Base-by-base conservation (phyloP, 2,113 vertebrate species). In the Callospermophilus lateralis region DNA sequence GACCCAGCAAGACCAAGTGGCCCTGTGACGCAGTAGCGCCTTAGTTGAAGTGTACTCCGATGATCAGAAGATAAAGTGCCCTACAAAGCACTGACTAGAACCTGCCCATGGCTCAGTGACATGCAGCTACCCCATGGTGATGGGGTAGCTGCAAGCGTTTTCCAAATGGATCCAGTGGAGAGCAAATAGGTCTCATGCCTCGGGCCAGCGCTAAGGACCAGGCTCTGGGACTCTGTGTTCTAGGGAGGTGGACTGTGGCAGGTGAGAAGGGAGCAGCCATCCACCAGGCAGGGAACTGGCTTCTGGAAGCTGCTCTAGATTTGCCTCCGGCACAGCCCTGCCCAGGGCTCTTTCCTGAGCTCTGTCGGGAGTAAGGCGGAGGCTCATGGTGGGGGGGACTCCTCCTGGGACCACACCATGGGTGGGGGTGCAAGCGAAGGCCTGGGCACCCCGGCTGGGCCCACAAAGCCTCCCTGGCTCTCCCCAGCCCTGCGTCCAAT, bases 321-420 rank as follows among this genome's bases (percentile, higher is more conserved):
- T 8, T 65, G 11, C 26, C 10, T 30, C 72, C 30, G 0, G 4
- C 28, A 16, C 8, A 32, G 3, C 45, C n/a, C 51, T 8, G 1
- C 16, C 20, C n/a, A 0, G 8, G 8, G 10, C 11, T 4, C 6
- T 55, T 6, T 42, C 77, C 67, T 16, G 39, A 68, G 8, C 26
- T 4, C n/a, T 51, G 42, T 76, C 80, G n/a, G 7, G 12, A 74
- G 16, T 7, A 5, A 19, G 22, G 53, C 2, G 3, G 19, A 26
- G n/a, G 28, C 17, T 51, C 55, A 76, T 37, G 15, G 53, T 28
- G n/a, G 26, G 53, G 3, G 68, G 9, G 26, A 26, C 30, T 24
- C 55, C 34, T 20, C 16, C 8, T 45, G n/a, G 26, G 26, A 17
- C 5, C n/a, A 20, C n/a, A 22, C 9, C 24, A 19, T 16, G 26